Evolutionary conservation across 1,140 invertebrate genomes (phyloP), one percentile per base, ranked within the genome.

Genomic region (Heliothis subflexa): DNA sequence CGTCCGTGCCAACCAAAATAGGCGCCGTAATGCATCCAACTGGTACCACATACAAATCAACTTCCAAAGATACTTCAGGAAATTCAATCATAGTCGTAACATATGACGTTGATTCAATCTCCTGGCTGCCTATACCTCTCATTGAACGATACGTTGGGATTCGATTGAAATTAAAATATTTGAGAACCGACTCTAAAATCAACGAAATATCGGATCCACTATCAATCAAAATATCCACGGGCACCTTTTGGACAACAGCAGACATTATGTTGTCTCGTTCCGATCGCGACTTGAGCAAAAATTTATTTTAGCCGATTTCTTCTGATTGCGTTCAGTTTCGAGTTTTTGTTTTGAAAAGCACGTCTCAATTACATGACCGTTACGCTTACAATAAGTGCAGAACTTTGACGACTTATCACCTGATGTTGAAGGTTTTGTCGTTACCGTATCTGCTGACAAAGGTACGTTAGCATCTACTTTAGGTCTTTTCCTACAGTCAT

Each of bases 121-220:
- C 49, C 49, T 50, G 49, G 49, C 49, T 50, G 49, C 49, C 49
- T 50, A 50, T 50, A 50, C 49, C 49, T 13, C 49, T 50, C 49
- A 50, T 13, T n/a, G 14, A 50, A 50, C 49, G 49, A 50, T 50
- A 50, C 14, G 49, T 50, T 50, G 49, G 49, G 7, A 50, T 50
- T 50, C 49, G 49, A 50, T 50, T 50, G 49, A 50, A 50, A 50
- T 50, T 50, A 50, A 50, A 50, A 50, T 50, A 50, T 50, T 50
- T 50, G 14, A 50, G 49, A n/a, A 50, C 49, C 11, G 49, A 50
- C 14, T 50, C 49, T 50, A 13, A n/a, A 50, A 50, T 50, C 9
- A 50, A 50, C 49, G 49, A 50, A n/a, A 50, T 13, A 13, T 50
- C 49, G 3, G 49, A 50, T 9, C 49, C 49, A 50, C 49, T 50